Evolutionary conservation across 2,888 invertebrate genomes (phyloP).

Genomic region (Phortica magna): DNA sequence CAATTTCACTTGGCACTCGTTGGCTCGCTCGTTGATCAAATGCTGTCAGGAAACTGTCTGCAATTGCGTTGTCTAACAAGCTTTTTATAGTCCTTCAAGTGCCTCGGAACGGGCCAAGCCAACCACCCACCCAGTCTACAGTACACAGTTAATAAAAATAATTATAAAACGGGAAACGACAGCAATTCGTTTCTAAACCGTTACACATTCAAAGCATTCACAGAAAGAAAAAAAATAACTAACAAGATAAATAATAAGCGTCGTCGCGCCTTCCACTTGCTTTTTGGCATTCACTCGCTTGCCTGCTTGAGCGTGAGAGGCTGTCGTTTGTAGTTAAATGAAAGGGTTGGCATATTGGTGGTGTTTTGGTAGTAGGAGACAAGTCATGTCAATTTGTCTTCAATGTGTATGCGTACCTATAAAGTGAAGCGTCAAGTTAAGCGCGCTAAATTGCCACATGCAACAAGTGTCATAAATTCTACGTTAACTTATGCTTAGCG

Average conservation of each 20-base stretch:
- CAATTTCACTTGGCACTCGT: neutral
- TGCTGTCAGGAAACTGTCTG: conserved; percentile 11
- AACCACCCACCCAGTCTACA: neutral
- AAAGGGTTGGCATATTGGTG: conserved; percentile 4
- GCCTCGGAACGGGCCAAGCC: conserved; percentile 13
- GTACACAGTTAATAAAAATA: conserved; percentile 65
- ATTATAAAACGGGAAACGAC: conserved; percentile 61
- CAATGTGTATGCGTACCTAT: conserved; percentile 25
- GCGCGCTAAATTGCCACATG: conserved; percentile 57
- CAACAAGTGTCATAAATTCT: conserved; percentile 73
- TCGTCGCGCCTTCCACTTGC: neutral
- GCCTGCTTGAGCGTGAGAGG: neutral
- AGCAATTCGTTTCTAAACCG: conserved; percentile 68
- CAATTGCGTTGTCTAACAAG: conserved; percentile 11
- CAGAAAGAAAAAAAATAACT: conserved; percentile 37
- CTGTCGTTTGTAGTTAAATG: conserved; percentile 22
- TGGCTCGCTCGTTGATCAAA: neutral
- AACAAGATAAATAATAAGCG: conserved; percentile 65
- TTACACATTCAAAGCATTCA: conserved; percentile 54
- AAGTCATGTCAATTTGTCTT: conserved; percentile 20
- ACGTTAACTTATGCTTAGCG: conserved; percentile 14
- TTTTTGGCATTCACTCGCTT: conserved; percentile 8
- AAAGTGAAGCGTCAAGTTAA: neutral
- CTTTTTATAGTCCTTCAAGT: conserved; percentile 12
- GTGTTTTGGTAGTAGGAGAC: neutral